phyloP scores from a whole-genome alignment of 2,888 invertebrate genomes.

The Prenolepis imparis region DNA sequence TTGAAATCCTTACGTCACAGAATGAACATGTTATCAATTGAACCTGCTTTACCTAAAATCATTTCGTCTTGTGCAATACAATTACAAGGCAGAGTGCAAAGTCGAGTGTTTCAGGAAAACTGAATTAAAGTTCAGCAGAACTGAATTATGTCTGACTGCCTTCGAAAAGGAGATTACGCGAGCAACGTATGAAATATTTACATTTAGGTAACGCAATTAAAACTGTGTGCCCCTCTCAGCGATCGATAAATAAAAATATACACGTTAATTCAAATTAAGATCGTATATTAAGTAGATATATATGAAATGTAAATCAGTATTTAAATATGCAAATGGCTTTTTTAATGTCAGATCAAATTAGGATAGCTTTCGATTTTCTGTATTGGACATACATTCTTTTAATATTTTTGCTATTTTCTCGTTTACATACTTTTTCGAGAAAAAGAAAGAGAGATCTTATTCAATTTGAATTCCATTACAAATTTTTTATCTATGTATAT shows the following conservation, averaged over 20 bases:
- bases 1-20: background rate
- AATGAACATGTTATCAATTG: constrained; percentile 37
- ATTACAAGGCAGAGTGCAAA: constrained; percentile 19
- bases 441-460: background rate
- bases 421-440: background rate
- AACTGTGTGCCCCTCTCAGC: background rate
- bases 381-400: background rate
- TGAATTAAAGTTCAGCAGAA: constrained; percentile 19
- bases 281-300: constrained; percentile 1
- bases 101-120: constrained; percentile 19
- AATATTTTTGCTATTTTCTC: background rate
- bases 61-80: constrained; percentile 14
- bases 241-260: constrained; percentile 24
- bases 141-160: background rate
- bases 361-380: background rate
- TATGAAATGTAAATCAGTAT: background rate
- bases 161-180: background rate
- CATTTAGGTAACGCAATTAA: background rate
- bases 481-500: background rate
- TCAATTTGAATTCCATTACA: background rate
- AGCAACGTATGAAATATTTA: constrained; percentile 28
- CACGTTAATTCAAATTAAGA: constrained; percentile 14
- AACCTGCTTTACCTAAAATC: background rate
- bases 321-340: constrained; percentile 8
- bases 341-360: background rate